Base-by-base conservation (phyloP, 2,888 invertebrate species). In the Tachystola acroxantha region DNA sequence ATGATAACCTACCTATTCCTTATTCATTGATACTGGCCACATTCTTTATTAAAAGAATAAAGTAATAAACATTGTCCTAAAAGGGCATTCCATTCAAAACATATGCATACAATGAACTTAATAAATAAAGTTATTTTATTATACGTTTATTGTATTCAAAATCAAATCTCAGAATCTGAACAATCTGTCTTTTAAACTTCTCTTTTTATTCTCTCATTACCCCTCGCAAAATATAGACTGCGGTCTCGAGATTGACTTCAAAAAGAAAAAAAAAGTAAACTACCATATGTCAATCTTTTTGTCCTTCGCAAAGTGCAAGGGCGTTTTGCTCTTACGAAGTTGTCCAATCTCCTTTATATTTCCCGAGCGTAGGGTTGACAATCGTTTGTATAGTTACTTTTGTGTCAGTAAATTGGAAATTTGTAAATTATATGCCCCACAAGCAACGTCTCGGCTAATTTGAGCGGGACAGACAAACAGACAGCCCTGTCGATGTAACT, bases 211-310 rank as follows among this genome's bases (percentile, higher is more conserved):
- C 54, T 51, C 64, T 68, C 64, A 74, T 74, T 73, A 72, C 57
- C 42, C 47, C 34, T 36, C 39, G 58, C 57, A 61, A 68, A 66
- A 68, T 69, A 70, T 64, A 66, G 56, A 64, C 62, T 53, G 53
- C 47, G 49, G 46, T 47, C 42, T 45, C 45, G 47, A 66, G 65
- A 73, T 67, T 67, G 61, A 68, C 66, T 59, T 49, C 42, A 53
- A 57, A 57, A 65, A 10, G 19, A 9, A 7, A 22, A 10, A 66
- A 65, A 65, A 70, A 62, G 64, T 54, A 48, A 36, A 52, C 45
- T 35, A 49, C 53, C 68, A 73, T 64, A 74, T 73, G 77, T 79
- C 76, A 74, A 72, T 74, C 73, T 72, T 65, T 65, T 64, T 68
- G 65, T 62, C 52, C 42, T 45, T 40, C 28, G 10, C 43, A 43